Percentiles rank a stretch among this genome's conserved stretches.
phyloP scores from a whole-genome alignment of 2,113 vertebrate genomes.

The Bujurquina vittata region DNA sequence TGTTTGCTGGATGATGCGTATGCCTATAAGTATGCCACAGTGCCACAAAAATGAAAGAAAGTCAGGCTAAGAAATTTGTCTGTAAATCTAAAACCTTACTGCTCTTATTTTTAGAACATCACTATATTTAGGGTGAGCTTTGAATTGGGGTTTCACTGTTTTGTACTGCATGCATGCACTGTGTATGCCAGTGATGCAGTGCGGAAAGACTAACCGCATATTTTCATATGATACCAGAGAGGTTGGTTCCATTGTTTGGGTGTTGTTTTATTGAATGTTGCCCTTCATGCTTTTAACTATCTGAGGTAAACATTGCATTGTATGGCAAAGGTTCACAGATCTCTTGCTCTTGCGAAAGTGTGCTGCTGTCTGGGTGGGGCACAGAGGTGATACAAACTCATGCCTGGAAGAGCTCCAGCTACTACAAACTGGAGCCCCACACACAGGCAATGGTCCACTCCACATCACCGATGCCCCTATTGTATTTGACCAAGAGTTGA shows the following conservation, averaged over 20 bases:
- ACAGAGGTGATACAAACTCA: conserved; percentile 4
- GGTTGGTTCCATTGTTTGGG: not conserved
- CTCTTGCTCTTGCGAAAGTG: not conserved
- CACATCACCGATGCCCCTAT: conserved; percentile 19
- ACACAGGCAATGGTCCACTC: not conserved
- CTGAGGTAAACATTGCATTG: not conserved
- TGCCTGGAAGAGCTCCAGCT: conserved; percentile 7
- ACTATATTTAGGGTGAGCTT: not conserved
- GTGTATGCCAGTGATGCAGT: not conserved
- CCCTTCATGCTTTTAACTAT: not conserved
- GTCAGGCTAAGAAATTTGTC: not conserved
- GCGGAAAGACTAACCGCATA: not conserved
- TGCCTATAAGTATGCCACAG: not conserved
- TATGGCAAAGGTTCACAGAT: not conserved
- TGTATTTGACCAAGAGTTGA: conserved; percentile 18
- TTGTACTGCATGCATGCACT: not conserved
- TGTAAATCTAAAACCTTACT: not conserved
- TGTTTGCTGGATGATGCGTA: too few relatives aligned
- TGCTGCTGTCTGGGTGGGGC: not conserved
- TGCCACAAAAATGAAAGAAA: not conserved
- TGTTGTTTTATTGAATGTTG: not conserved
- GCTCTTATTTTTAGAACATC: not conserved
- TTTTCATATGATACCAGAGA: not conserved
- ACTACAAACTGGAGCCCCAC: conserved; percentile 1
- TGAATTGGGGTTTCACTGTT: not conserved